Evolutionary conservation across 1,140 invertebrate genomes (phyloP).

Genomic region (Panulirus ornatus): DNA sequence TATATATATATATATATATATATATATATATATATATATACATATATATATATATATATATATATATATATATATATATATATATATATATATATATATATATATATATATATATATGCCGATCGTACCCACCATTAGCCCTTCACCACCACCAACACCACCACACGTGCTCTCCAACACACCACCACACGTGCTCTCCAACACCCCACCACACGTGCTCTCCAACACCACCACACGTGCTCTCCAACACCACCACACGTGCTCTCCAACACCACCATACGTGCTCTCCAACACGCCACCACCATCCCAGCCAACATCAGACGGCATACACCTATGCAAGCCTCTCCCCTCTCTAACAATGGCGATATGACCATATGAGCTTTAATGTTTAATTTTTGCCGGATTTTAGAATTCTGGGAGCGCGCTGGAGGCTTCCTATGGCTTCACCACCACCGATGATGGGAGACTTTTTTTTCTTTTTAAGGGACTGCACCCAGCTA

Average conservation of each 20-base stretch:
- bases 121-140: too few species aligned
- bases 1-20: constrained; percentile 18
- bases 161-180: not conserved
- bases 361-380: too few species aligned
- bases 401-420: too few species aligned
- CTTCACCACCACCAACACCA: not conserved
- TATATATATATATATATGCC: constrained; percentile 34
- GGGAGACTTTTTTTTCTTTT: too few species aligned
- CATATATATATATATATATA: constrained; percentile 38
- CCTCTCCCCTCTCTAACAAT: too few species aligned
- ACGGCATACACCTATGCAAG: too few species aligned
- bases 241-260: not conserved
- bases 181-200: not conserved
- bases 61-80: constrained; percentile 41
- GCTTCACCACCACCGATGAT: too few species aligned
- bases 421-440: too few species aligned
- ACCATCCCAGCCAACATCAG: not conserved
- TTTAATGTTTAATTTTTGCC: too few species aligned
- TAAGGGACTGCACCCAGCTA: too few species aligned
- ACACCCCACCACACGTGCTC: not conserved
- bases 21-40: constrained; percentile 34
- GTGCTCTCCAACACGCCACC: not conserved
- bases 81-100: constrained; percentile 36
- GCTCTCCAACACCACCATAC: not conserved
- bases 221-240: not conserved